Base-by-base conservation (phyloP, 1,140 invertebrate species). In the Tenebrio molitor region DNA sequence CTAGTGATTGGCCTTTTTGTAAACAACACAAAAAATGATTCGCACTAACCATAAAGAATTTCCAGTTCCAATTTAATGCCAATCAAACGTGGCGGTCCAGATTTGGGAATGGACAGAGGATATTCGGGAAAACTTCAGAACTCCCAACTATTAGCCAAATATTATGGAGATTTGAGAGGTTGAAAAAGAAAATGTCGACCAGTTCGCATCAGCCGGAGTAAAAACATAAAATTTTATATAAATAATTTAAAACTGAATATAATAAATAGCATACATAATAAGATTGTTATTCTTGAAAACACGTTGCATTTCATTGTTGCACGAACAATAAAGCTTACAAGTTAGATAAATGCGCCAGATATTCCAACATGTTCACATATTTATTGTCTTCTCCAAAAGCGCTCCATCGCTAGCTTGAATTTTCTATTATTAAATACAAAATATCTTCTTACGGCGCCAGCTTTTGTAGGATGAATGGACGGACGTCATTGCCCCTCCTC, bases 101-200 rank as follows among this genome's bases (percentile, higher is more conserved):
- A 77, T 67, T 74, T 77, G 63, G 76, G 76, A 53, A 66, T 71
- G 34, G 39, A 68, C 41, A 44, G 76, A 71, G 76, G 68, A 15
- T 44, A 67, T 33, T 74, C 76, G 14, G 74, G 74, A 62, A 19
- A 66, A 50, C 64, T 66, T 21, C 64, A 66, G 64, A 66, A 66
- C 42, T 66, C 64, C 15, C 64, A 66, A 15, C 64, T 66, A 1
- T 29, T 66, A 29, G 64, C 64, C 34, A 33, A 66, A 66, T 66
- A 66, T 66, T 66, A 66, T 66, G 64, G 64, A 25, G 25, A 66
- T 12, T 17, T 66, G 21, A 41, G 36, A 42, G 64, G 64, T 41
- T 65, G 8, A 65, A 33, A 65, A 39, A 15, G 34, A 65, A 36
- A 36, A 39, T n/a, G n/a, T 10, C n/a, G 17, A 66, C 7, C 21